A percentile compares a stretch with the other conserved stretches of the same genome.
phyloP scores from a whole-genome alignment of 2,113 vertebrate species.

The Prochilodus magdalenae region DNA sequence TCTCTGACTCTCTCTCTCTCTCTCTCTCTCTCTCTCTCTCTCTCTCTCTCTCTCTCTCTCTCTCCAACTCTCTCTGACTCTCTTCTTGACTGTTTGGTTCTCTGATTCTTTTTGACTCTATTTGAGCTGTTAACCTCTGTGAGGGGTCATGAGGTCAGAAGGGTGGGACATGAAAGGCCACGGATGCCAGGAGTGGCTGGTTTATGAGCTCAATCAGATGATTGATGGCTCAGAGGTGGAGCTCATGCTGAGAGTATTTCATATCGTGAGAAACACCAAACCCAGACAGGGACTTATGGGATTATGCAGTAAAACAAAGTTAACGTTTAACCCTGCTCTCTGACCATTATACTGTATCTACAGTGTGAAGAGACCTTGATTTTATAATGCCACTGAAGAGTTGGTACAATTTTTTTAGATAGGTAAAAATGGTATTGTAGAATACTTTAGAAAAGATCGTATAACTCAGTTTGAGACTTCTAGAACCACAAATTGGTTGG shows the following conservation, averaged over 20 bases:
- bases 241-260: slow-evolving; percentile 62
- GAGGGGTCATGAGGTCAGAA: slow-evolving; percentile 67
- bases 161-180: slow-evolving; percentile 75
- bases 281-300: slow-evolving; percentile 64
- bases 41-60: not conserved
- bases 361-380: not conserved
- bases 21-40: not conserved
- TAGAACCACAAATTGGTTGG: not conserved
- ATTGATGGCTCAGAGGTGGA: slow-evolving; percentile 72
- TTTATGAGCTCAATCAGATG: slow-evolving; percentile 75
- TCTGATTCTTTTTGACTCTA: not conserved
- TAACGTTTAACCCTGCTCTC: slow-evolving; percentile 60
- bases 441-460: too few relatives aligned
- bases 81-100: too few relatives aligned
- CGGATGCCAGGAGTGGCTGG: slow-evolving; percentile 63
- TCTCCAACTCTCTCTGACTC: not conserved
- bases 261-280: slow-evolving; percentile 59
- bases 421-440: too few relatives aligned
- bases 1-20: not conserved
- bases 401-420: not conserved
- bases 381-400: not conserved
- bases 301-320: slow-evolving; percentile 66
- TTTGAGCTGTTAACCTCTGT: slow-evolving; percentile 53
- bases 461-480: not conserved
- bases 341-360: slow-evolving; percentile 1